These are phyloP conservation scores for Dendropsophus ebraccatus DNA, from an alignment of 2,113 vertebrate species.

Conservation along the genomic window DNA sequence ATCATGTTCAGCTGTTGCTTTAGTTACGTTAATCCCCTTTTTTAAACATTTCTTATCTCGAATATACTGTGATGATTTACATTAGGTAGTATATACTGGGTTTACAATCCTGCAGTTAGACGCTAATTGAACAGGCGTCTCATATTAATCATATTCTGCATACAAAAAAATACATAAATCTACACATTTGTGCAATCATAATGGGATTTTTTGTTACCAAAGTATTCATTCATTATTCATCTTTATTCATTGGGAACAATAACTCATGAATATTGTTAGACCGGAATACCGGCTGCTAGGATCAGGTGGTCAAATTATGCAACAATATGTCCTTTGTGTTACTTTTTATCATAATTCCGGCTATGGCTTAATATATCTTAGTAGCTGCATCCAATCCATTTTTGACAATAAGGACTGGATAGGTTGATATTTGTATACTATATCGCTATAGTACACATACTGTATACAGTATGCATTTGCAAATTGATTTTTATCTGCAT, in stretches of 20 bases:
- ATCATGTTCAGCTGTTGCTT: neutral
- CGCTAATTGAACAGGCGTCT: constrained; percentile 51
- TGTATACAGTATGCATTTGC: no score
- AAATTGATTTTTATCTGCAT: no score
- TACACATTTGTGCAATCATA: constrained; percentile 47
- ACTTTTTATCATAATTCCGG: neutral
- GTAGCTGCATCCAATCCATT: neutral
- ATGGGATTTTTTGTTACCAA: constrained; percentile 28
- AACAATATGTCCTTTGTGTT: constrained; percentile 7
- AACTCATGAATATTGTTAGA: constrained; percentile 42
- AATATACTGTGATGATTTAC: constrained; percentile 10
- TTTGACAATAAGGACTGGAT: neutral
- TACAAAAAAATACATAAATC: constrained; percentile 35
- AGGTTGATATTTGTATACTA: neutral
- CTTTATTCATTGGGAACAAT: constrained; percentile 32
- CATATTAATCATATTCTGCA: constrained; percentile 52
- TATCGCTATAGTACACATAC: neutral
- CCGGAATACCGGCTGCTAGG: constrained; percentile 19
- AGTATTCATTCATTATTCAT: constrained; percentile 45
- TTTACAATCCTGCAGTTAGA: constrained; percentile 18
- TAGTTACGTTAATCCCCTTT: neutral
- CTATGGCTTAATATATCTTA: neutral
- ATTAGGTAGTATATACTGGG: constrained; percentile 26
- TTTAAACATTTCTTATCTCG: neutral
- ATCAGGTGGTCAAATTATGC: constrained; percentile 24